Conservation (phyloP, 2,797 vertebrate species). For the Nyctibius grandis region DNA sequence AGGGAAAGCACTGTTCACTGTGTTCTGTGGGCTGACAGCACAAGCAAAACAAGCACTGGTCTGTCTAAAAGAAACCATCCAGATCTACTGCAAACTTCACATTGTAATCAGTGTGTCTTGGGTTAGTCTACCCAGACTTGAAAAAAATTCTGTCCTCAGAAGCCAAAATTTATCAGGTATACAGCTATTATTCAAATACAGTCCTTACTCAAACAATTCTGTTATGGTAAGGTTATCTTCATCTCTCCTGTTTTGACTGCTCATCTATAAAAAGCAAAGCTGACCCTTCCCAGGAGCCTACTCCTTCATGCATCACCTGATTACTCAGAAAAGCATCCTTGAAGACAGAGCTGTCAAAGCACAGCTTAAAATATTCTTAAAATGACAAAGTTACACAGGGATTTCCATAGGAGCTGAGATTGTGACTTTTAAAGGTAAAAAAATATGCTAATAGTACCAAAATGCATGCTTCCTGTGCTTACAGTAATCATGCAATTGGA, state of each 20-base stretch:
- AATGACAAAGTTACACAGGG: background rate
- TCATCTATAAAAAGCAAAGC: background rate
- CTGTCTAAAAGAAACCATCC: background rate
- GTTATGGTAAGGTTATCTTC: background rate
- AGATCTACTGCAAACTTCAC: background rate
- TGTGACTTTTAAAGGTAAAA: background rate
- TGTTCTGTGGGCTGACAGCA: background rate
- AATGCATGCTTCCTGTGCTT: background rate
- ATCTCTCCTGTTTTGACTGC: background rate
- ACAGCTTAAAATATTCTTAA: background rate
- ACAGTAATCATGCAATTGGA: background rate
- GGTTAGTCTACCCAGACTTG: background rate
- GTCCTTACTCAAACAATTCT: background rate
- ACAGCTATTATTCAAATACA: background rate
- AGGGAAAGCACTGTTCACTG: background rate
- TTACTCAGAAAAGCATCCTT: conserved; percentile 5
- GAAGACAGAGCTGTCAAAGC: background rate
- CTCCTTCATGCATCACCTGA: background rate
- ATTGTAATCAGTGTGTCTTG: background rate
- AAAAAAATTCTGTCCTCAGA: background rate
- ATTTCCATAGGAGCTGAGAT: background rate
- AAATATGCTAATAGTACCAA: fast-evolving
- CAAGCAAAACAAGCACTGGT: background rate
- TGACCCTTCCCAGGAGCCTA: background rate
- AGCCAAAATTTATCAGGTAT: background rate